Percentiles rank a stretch among this genome's conserved stretches.
Evolutionary conservation across 2,113 vertebrate species (phyloP).

Genomic region (Aplodontia rufa): DNA sequence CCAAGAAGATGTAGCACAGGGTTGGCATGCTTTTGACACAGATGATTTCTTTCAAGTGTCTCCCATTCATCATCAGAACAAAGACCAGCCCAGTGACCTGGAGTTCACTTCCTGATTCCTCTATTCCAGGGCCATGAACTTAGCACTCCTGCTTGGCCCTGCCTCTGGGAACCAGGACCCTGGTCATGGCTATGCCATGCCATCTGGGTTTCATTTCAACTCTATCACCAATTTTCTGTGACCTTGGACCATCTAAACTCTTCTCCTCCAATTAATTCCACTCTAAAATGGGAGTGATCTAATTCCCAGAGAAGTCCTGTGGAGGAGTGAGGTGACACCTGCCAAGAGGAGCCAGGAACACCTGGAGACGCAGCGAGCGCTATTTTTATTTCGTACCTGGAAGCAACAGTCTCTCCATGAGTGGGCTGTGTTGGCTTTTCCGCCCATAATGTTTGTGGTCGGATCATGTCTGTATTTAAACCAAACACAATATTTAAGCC

Average conservation of each 20-base stretch:
- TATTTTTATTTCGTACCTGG: slow-evolving; percentile 64
- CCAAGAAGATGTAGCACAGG: not conserved
- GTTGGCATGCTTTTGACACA: not conserved
- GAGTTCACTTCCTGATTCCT: not conserved
- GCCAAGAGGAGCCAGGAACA: slow-evolving; percentile 22
- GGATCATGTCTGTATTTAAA: slow-evolving; percentile 76
- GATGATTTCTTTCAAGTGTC: not conserved
- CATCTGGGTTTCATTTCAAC: not conserved
- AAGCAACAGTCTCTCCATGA: not conserved
- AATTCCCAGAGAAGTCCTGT: not conserved
- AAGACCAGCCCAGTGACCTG: not conserved
- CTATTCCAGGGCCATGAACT: not conserved
- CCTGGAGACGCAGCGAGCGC: not conserved
- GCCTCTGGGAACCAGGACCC: not conserved
- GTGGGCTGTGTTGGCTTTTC: slow-evolving; percentile 64
- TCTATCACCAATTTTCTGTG: not conserved
- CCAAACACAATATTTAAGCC: slow-evolving; percentile 77
- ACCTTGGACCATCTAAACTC: not conserved
- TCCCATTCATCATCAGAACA: not conserved
- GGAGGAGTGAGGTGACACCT: not conserved
- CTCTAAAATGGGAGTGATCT: not conserved
- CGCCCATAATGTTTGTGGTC: slow-evolving; percentile 75
- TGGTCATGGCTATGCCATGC: accelerated
- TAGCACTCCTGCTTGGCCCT: not conserved
- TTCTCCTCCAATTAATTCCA: not conserved